A percentile compares a stretch with the other conserved stretches of the same genome.
These are phyloP conservation scores for Platysternon megacephalum DNA, from an alignment of 2,113 vertebrate genomes.

Conservation along the genomic window DNA sequence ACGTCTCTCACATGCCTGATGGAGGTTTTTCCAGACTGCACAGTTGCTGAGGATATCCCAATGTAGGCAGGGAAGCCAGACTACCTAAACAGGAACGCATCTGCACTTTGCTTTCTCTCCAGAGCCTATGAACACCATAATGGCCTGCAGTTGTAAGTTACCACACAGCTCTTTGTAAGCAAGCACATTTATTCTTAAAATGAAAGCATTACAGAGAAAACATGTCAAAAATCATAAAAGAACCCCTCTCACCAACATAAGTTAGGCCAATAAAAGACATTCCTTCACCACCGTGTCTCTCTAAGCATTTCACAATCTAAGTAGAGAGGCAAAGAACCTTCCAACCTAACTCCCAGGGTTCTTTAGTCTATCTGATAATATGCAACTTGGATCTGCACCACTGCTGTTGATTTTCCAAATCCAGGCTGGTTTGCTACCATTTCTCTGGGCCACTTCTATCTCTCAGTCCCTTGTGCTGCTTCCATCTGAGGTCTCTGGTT, in stretches of 20 bases:
- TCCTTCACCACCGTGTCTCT: not conserved
- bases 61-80: not conserved
- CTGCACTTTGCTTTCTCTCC: not conserved
- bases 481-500: not conserved
- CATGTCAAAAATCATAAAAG: not conserved
- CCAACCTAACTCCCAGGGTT: not conserved
- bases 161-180: not conserved
- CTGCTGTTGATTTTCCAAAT: not conserved
- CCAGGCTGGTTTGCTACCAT: not conserved
- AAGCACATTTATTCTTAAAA: not conserved
- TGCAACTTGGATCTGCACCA: accelerated
- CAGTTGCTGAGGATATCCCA: not conserved
- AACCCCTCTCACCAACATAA: not conserved
- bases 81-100: not conserved
- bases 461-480: not conserved
- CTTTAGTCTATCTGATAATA: not conserved
- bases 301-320: not conserved
- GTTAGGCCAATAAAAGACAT: not conserved
- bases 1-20: not conserved
- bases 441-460: not conserved
- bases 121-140: not conserved
- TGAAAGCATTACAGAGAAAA: not conserved
- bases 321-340: not conserved
- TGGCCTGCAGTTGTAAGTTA: not conserved
- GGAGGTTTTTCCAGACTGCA: not conserved